These are phyloP conservation scores for Heterohyrax brucei DNA, from an alignment of 2,797 vertebrate species.

Conservation along the genomic window DNA sequence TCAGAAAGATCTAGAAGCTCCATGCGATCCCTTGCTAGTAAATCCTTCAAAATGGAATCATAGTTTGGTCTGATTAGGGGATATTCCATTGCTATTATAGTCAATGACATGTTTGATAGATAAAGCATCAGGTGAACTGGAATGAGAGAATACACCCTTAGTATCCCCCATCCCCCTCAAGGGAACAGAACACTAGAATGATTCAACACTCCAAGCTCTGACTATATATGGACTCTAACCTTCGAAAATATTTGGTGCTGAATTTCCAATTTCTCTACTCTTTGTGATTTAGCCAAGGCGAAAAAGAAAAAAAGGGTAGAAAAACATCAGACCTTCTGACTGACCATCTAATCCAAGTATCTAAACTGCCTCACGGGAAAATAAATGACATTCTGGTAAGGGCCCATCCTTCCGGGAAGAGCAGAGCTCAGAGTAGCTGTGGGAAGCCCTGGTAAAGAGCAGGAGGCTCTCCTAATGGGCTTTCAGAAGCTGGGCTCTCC, in stretches of 20 bases:
- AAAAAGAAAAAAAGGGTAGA: background rate
- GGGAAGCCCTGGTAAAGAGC: background rate
- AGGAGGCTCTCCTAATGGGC: background rate
- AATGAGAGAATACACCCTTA: constrained; percentile 34
- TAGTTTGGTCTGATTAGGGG: constrained; percentile 85
- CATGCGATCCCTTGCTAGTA: constrained; percentile 80
- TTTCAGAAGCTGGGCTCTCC: background rate
- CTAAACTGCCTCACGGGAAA: constrained; percentile 62
- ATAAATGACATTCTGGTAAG: background rate
- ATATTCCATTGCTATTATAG: constrained; percentile 69
- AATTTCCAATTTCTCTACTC: constrained; percentile 27
- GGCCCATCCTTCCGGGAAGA: constrained; percentile 49
- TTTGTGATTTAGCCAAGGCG: constrained; percentile 26
- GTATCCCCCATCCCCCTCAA: no score
- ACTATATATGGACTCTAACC: constrained; percentile 5
- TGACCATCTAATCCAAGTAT: background rate
- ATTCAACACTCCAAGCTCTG: constrained; percentile 13
- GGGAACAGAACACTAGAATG: background rate
- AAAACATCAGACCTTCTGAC: background rate
- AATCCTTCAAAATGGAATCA: constrained; percentile 75
- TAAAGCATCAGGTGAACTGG: constrained; percentile 80
- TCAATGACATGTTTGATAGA: constrained; percentile 75
- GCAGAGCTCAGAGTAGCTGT: constrained; percentile 20
- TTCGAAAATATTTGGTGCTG: constrained; percentile 50
- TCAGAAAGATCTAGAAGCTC: constrained; percentile 86